phyloP scores from a whole-genome alignment of 2,888 invertebrate genomes.

The Diachrysia chrysitis region DNA sequence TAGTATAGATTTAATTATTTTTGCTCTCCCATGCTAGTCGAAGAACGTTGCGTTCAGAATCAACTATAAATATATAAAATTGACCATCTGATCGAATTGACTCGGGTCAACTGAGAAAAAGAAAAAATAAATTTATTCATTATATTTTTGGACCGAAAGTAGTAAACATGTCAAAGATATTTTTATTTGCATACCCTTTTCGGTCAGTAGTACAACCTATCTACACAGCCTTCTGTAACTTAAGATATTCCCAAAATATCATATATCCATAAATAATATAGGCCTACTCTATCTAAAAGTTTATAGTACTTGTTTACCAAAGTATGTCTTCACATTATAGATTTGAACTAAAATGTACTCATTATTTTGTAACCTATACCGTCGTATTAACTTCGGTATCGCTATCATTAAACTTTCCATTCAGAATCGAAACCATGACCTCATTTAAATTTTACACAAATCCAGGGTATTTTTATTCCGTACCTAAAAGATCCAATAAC shows the following conservation, averaged over 20 bases:
- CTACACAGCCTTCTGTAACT: neutral
- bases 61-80: neutral
- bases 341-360: no score
- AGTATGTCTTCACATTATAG: neutral
- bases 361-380: neutral
- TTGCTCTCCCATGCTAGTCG: neutral
- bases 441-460: no score
- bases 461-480: no score
- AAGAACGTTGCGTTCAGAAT: neutral
- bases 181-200: conserved; percentile 2
- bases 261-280: neutral
- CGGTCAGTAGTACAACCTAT: neutral
- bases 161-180: neutral
- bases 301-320: neutral
- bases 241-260: neutral
- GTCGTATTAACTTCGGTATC: neutral
- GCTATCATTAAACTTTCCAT: no score
- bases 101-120: neutral
- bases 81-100: neutral
- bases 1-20: no score
- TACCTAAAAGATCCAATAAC: no score
- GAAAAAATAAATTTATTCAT: conserved; percentile 4
- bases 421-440: no score
- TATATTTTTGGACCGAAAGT: neutral
- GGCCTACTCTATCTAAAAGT: neutral